Percentiles rank a stretch among this genome's conserved stretches.
These are phyloP conservation scores for Aphaenogaster floridana DNA, from an alignment of 1,140 invertebrate genomes.

Conservation along the genomic window DNA sequence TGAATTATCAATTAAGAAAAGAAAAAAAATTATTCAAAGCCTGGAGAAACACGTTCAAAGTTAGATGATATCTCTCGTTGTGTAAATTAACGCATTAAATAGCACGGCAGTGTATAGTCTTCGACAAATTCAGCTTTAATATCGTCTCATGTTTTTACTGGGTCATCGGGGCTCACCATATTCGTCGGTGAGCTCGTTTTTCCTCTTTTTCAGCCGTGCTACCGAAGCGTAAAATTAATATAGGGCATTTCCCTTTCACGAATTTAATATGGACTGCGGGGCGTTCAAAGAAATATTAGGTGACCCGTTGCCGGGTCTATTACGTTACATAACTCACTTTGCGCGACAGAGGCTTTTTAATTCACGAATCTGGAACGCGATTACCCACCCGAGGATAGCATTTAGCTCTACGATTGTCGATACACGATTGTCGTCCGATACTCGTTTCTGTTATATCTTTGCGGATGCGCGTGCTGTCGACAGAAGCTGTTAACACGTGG, in stretches of 20 bases:
- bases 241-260: slow-evolving; percentile 30
- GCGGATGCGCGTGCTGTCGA: not conserved
- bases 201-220: slow-evolving; percentile 17
- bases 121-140: slow-evolving; percentile 22
- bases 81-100: not conserved
- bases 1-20: not conserved
- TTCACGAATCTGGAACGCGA: slow-evolving; percentile 18
- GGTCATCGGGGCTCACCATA: slow-evolving; percentile 6
- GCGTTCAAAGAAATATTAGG: slow-evolving; percentile 47
- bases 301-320: slow-evolving; percentile 26
- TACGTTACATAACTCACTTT: slow-evolving; percentile 44
- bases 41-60: not conserved
- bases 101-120: not conserved
- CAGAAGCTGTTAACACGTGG: slow-evolving; percentile 30
- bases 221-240: slow-evolving; percentile 48
- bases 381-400: not conserved
- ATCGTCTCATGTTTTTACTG: slow-evolving; percentile 9
- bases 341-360: slow-evolving; percentile 21
- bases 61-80: not conserved
- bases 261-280: slow-evolving; percentile 19
- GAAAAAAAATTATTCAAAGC: not conserved
- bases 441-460: not conserved
- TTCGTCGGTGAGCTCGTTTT: slow-evolving; percentile 6
- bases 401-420: slow-evolving; percentile 18
- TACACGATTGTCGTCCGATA: slow-evolving; percentile 2